Conservation (phyloP, 1,140 invertebrate species). For the Chelonus insularis region DNA sequence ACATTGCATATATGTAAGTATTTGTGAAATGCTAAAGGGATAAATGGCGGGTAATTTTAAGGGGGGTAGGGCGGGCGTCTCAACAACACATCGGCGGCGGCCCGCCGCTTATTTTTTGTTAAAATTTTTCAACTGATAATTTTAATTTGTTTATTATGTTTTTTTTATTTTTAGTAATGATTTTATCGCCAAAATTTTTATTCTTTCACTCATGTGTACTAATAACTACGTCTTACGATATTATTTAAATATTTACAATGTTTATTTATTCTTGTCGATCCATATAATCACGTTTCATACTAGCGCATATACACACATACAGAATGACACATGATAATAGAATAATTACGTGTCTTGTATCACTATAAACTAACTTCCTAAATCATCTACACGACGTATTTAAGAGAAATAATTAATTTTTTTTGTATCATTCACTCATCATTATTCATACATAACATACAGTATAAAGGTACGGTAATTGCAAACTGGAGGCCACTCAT, state of each 20-base stretch:
- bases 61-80: slow-evolving; percentile 43
- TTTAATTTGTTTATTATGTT: neutral
- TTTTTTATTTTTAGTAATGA: neutral
- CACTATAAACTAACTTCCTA: neutral
- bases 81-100: slow-evolving; percentile 43
- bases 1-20: slow-evolving; percentile 23
- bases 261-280: too few relatives aligned
- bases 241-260: neutral
- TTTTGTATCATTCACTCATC: slow-evolving; percentile 8
- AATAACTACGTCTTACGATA: neutral
- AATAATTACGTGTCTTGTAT: too few relatives aligned
- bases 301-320: too few relatives aligned
- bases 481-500: slow-evolving; percentile 50
- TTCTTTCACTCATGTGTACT: neutral
- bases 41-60: neutral
- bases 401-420: slow-evolving; percentile 13
- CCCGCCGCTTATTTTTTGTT: slow-evolving; percentile 39
- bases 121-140: neutral
- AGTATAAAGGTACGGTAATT: slow-evolving; percentile 48
- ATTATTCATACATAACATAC: slow-evolving; percentile 32
- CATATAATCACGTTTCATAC: too few relatives aligned
- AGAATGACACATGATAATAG: too few relatives aligned
- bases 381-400: slow-evolving; percentile 11
- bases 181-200: slow-evolving; percentile 19
- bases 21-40: slow-evolving; percentile 18